These are phyloP conservation scores for Micronycteris hirsuta DNA, from an alignment of 2,113 vertebrate genomes.

Conservation along the genomic window DNA sequence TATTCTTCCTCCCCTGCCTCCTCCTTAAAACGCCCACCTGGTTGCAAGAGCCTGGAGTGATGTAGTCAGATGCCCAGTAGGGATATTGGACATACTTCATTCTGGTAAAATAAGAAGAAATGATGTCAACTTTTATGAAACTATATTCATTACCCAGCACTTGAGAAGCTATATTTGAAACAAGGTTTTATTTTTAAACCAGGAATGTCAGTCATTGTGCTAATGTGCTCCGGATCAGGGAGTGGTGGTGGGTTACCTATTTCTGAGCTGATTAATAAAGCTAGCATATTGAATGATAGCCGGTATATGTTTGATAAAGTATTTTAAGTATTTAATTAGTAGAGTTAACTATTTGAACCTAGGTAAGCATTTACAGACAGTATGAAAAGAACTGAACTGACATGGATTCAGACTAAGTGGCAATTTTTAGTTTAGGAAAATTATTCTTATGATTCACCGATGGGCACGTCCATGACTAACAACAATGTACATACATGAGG, in stretches of 20 bases:
- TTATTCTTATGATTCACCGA: not conserved
- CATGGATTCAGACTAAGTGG: not conserved
- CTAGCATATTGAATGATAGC: constrained; percentile 68
- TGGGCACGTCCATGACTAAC: not conserved
- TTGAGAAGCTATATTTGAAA: constrained; percentile 79
- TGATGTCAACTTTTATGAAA: constrained; percentile 80
- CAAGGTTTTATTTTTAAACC: constrained; percentile 80
- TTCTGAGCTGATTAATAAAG: constrained; percentile 77
- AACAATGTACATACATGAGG: not conserved
- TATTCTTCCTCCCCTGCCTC: not conserved
- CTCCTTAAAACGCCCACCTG: constrained; percentile 50
- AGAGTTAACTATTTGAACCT: constrained; percentile 34
- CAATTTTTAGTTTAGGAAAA: constrained; percentile 16
- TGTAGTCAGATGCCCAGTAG: constrained; percentile 51
- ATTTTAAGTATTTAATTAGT: constrained; percentile 53
- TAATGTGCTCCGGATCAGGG: constrained; percentile 72
- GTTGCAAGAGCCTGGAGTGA: constrained; percentile 49
- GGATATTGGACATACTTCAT: constrained; percentile 62
- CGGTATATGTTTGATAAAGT: constrained; percentile 58
- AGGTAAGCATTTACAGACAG: constrained; percentile 37
- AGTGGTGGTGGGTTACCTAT: constrained; percentile 72
- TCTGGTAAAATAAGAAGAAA: constrained; percentile 74
- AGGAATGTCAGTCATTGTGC: constrained; percentile 80
- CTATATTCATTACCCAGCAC: constrained; percentile 79
- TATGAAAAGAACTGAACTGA: constrained; percentile 4